phyloP scores from a whole-genome alignment of 2,113 vertebrate species.

The Neomonachus schauinslandi region DNA sequence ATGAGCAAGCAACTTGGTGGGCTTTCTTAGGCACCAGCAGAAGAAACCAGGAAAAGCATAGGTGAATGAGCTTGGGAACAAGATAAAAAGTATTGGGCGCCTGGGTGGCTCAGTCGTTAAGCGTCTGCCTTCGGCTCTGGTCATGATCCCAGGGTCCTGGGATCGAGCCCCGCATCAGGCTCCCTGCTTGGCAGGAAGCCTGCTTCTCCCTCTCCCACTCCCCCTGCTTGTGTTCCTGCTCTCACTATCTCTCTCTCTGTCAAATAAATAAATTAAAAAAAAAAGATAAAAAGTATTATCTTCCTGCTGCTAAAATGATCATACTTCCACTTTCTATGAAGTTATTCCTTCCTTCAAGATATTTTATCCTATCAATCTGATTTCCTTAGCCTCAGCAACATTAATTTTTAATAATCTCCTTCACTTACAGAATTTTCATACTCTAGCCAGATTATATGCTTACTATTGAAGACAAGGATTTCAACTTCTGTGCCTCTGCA shows the following conservation, averaged over 20 bases:
- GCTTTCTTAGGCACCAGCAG: not conserved
- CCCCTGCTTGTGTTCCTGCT: no score
- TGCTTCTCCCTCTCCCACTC: no score
- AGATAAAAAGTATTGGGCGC: not conserved
- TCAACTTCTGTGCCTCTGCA: not conserved
- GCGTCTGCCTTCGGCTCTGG: no score
- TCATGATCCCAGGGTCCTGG: no score
- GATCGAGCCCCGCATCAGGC: no score
- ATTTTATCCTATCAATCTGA: not conserved
- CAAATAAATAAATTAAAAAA: no score
- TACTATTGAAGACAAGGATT: not conserved
- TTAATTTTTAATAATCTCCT: not conserved
- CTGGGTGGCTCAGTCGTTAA: no score
- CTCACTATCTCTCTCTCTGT: no score
- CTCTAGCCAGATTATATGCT: not conserved
- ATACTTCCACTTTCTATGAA: not conserved
- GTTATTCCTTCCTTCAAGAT: not conserved
- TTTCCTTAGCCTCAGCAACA: not conserved
- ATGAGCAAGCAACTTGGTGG: not conserved
- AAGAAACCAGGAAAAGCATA: not conserved
- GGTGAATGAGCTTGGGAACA: not conserved
- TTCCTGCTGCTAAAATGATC: conserved; percentile 36
- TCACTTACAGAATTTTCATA: not conserved
- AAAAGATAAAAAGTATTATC: not conserved
- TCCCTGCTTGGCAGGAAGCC: no score